phyloP scores from a whole-genome alignment of 2,888 invertebrate genomes.

The Zeuzera pyrina region DNA sequence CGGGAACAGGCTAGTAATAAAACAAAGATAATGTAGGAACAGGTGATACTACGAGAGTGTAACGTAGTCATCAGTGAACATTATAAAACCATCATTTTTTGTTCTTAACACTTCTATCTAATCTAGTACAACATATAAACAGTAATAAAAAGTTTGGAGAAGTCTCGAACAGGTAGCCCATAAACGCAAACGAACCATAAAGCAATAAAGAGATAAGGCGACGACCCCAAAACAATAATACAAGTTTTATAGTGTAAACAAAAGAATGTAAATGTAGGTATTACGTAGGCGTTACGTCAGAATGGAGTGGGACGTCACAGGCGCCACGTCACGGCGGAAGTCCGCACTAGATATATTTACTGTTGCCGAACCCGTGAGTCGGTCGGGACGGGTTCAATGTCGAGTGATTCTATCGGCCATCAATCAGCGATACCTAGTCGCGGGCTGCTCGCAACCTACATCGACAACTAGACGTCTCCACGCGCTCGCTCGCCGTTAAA shows the following conservation, averaged over 20 bases:
- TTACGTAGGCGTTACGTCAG: constrained; percentile 56
- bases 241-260: constrained; percentile 68
- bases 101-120: too few relatives aligned
- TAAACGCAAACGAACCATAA: constrained; percentile 42
- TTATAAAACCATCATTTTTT: too few relatives aligned
- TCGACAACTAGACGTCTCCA: constrained; percentile 8
- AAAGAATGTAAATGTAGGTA: constrained; percentile 52
- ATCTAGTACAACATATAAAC: too few relatives aligned
- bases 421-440: constrained; percentile 45
- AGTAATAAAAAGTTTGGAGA: constrained; percentile 8
- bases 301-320: constrained; percentile 37
- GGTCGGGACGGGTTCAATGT: constrained; percentile 64
- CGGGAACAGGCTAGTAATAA: constrained; percentile 5
- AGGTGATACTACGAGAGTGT: too few relatives aligned
- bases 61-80: too few relatives aligned
- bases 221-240: constrained; percentile 61
- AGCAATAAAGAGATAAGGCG: constrained; percentile 62
- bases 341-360: constrained; percentile 61
- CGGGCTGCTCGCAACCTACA: constrained; percentile 16
- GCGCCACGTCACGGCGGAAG: constrained; percentile 57
- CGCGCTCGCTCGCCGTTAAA: not conserved
- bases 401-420: constrained; percentile 63
- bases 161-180: constrained; percentile 27
- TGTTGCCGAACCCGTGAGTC: constrained; percentile 33
- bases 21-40: too few relatives aligned